These are phyloP conservation scores for Archocentrus centrarchus DNA, from an alignment of 2,113 vertebrate genomes.

Conservation along the genomic window DNA sequence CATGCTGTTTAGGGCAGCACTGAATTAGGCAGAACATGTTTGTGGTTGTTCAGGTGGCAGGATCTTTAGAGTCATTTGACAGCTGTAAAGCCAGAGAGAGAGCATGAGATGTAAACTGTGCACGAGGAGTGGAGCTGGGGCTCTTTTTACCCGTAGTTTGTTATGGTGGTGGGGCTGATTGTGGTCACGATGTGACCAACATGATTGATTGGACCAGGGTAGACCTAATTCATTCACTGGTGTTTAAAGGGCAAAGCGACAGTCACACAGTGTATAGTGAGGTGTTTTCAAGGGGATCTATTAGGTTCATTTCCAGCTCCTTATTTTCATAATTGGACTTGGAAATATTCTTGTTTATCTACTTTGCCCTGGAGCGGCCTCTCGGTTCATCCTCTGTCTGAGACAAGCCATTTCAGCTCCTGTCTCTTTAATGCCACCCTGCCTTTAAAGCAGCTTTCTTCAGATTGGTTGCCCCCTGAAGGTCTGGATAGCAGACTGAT, in stretches of 20 bases:
- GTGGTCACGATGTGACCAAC: neutral
- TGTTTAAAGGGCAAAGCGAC: neutral
- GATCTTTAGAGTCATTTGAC: conserved; percentile 27
- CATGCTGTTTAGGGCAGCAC: conserved; percentile 31
- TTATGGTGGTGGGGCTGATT: neutral
- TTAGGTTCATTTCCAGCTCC: no score
- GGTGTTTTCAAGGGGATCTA: neutral
- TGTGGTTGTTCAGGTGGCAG: conserved; percentile 33
- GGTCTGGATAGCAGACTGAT: no score
- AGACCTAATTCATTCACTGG: neutral
- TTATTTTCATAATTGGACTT: no score
- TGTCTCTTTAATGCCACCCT: no score
- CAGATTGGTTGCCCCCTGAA: no score
- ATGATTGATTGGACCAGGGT: neutral
- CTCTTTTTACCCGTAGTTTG: neutral
- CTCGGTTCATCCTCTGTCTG: no score
- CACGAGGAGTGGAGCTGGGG: neutral
- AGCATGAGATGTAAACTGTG: conserved; percentile 1
- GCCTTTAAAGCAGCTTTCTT: no score
- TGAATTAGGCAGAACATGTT: conserved; percentile 51
- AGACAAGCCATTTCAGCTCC: no score
- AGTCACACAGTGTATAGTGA: neutral
- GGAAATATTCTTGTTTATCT: no score
- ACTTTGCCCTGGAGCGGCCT: no score
- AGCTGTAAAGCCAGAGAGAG: conserved; percentile 12